Evolutionary conservation across 2,888 invertebrate genomes (phyloP), one percentile per base, ranked within the genome.

Genomic region (Sipha maydis): DNA sequence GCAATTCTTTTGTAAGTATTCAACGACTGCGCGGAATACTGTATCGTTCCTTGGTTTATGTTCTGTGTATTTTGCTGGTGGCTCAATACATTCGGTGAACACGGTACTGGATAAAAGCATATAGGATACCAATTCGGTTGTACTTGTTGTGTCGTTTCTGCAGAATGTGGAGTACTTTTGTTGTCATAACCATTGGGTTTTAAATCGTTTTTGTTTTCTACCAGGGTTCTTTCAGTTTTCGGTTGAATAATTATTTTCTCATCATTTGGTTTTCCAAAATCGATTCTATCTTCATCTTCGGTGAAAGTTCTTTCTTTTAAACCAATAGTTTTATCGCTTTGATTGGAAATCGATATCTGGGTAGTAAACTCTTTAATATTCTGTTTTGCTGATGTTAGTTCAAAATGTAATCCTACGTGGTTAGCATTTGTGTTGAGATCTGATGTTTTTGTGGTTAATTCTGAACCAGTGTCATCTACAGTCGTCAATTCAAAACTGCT

Each of bases 21-120:
- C 61, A 88, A 28, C 31, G 88, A 88, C n/a, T 67, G 88, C 9
- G 88, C 88, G n/a, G 73, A 75, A 48, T 80, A 88, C 17, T 82
- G 77, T 69, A 85, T 41, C 2, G 79, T 31, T n/a, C 5, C 71
- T 31, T 14, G 71, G 4, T 2, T 38, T 34, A 19, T 0, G 8
- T 79, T n/a, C 34, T 71, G 17, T 2, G 56, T 5, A 7, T 61
- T 31, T 31, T 61, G 73, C 19, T 17, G 86, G 7, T 31, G 25
- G 56, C 31, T 25, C 28, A 54, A 19, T 9, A 14, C 1, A 19
- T 61, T 31, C 21, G 61, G 88, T 3, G 79, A 34, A 67, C 88
- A 88, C 31, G 73, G 75, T 19, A 31, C 82, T 5, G 88, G 80
- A 9, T 82, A 82, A 48, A 80, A 88, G 17, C 88, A 88, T 31